These are phyloP conservation scores for Erythrocercus mccallii DNA, from an alignment of 2,113 vertebrate species.

Conservation along the genomic window DNA sequence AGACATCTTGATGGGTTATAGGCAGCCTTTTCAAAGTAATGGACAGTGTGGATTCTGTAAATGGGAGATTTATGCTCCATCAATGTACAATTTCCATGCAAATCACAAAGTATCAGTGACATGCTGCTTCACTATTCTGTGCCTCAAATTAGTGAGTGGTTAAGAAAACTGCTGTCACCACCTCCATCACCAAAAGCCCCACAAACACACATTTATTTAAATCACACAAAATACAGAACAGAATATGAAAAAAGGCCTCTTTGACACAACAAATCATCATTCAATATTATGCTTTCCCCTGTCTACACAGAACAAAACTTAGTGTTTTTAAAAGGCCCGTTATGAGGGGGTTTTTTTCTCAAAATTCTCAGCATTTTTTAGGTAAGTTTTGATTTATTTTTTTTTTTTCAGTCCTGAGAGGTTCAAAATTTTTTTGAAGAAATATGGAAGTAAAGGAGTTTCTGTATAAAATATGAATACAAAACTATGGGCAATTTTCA, in stretches of 20 bases:
- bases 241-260: neutral
- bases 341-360: fast-evolving
- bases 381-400: neutral
- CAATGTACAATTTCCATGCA: neutral
- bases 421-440: neutral
- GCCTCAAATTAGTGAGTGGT: neutral
- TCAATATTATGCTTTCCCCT: neutral
- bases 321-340: neutral
- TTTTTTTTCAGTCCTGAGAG: neutral
- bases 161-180: neutral
- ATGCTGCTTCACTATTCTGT: neutral
- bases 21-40: neutral
- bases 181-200: fast-evolving
- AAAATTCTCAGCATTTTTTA: neutral
- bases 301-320: neutral
- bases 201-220: neutral
- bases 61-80: neutral
- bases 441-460: neutral
- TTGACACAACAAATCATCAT: neutral
- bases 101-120: neutral
- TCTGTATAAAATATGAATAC: neutral
- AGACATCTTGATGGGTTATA: neutral
- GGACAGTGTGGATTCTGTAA: neutral
- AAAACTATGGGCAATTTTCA: neutral
- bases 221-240: neutral